These are phyloP conservation scores for Papio anubis DNA, from an alignment of 2,113 vertebrate species.

Conservation along the genomic window DNA sequence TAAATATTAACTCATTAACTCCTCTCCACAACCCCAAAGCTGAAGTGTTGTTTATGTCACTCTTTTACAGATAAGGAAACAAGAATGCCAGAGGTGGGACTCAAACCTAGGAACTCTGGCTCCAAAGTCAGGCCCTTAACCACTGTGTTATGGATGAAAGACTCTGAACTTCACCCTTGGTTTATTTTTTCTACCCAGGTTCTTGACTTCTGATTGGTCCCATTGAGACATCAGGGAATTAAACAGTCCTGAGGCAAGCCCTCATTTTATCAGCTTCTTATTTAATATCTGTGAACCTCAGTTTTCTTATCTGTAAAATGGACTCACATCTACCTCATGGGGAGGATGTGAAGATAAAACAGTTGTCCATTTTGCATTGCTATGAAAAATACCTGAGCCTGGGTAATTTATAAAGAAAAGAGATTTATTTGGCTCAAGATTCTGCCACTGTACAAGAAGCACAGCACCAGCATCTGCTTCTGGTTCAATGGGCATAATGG, in stretches of 20 bases:
- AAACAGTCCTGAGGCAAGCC: background rate
- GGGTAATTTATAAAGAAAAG: too few species aligned
- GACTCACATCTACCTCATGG: background rate
- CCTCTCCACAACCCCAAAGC: background rate
- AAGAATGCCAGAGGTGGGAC: background rate
- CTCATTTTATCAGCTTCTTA: background rate
- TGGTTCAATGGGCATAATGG: background rate
- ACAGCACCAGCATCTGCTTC: too few species aligned
- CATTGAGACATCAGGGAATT: background rate
- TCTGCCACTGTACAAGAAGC: too few species aligned
- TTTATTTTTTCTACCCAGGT: background rate
- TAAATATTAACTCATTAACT: background rate
- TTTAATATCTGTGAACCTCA: background rate
- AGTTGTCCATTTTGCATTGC: too few species aligned
- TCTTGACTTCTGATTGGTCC: background rate
- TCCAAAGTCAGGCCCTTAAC: background rate
- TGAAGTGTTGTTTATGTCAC: background rate
- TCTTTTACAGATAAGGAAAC: background rate
- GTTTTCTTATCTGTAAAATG: constrained; percentile 4
- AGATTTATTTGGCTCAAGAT: too few species aligned
- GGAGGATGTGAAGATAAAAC: background rate
- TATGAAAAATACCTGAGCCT: too few species aligned
- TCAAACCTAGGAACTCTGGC: background rate
- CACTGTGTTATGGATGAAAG: background rate
- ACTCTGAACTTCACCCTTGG: background rate